phyloP scores from a whole-genome alignment of 92 coral and sea anemone genomes.

The Paragorgia papillata region DNA sequence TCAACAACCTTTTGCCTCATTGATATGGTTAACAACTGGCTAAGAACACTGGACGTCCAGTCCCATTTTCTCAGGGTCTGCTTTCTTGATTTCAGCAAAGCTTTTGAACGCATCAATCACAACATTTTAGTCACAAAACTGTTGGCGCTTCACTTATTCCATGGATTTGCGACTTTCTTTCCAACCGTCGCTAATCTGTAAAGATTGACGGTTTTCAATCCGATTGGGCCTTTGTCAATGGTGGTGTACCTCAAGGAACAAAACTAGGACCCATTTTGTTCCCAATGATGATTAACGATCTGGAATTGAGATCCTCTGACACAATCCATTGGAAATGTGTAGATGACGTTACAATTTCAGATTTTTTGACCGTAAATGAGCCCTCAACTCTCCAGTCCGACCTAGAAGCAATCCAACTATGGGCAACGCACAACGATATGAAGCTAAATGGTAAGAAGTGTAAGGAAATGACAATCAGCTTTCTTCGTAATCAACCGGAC shows the following conservation, averaged over 20 bases:
- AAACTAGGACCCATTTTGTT: conserved; percentile 5
- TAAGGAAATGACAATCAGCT: conserved; percentile 25
- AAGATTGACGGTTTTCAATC: conserved; percentile 5
- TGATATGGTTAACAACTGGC: conserved; percentile 40
- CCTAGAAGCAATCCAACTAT: not conserved
- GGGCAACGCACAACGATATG: conserved; percentile 30
- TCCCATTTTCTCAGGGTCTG: conserved; percentile 8
- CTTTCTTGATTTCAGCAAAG: conserved; percentile 22
- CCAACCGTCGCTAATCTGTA: conserved; percentile 1
- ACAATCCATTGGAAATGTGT: conserved; percentile 6
- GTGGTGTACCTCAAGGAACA: conserved; percentile 22
- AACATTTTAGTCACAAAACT: not conserved
- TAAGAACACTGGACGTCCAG: conserved; percentile 8
- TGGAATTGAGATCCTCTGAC: conserved; percentile 3
- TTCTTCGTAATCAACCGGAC: conserved; percentile 6
- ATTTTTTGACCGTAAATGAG: not conserved
- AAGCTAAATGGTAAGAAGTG: conserved; percentile 19
- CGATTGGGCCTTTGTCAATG: not conserved
- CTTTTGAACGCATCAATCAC: conserved; percentile 19
- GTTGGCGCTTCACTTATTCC: conserved; percentile 13
- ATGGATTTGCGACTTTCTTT: conserved; percentile 12
- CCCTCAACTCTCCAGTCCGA: conserved; percentile 7
- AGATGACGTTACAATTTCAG: conserved; percentile 2
- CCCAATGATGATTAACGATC: not conserved
- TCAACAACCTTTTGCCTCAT: conserved; percentile 28